Percentiles rank a stretch among this genome's conserved stretches.
Conservation (phyloP, 2,113 vertebrate genomes). For the Cryptomyrus ogoouensis region DNA sequence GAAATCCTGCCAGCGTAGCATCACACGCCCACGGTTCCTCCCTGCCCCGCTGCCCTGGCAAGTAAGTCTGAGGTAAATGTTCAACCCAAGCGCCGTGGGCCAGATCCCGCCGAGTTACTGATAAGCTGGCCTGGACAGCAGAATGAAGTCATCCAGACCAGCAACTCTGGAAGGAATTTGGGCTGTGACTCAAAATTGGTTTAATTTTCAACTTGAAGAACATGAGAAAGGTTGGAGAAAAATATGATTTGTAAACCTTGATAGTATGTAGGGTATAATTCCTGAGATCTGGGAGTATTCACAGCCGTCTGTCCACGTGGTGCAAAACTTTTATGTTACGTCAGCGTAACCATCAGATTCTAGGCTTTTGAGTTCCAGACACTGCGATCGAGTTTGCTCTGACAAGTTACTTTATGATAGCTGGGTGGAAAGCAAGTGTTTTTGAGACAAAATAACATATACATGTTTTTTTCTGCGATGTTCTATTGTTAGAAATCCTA, state of each 20-base stretch:
- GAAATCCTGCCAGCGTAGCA: not conserved
- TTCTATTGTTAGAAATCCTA: not conserved
- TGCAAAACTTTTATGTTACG: not conserved
- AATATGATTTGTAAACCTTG: not conserved
- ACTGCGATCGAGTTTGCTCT: not conserved
- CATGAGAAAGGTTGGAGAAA: not conserved
- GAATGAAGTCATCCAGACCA: constrained; percentile 7
- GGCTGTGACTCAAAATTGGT: not conserved
- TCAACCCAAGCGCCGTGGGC: not conserved
- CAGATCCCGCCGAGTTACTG: not conserved
- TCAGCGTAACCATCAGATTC: not conserved
- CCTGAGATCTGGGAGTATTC: not conserved
- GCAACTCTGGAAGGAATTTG: constrained; percentile 8
- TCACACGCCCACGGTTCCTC: not conserved
- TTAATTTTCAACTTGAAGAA: constrained; percentile 8
- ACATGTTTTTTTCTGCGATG: not conserved
- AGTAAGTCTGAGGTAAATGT: not conserved
- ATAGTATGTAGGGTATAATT: not conserved
- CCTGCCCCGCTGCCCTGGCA: not conserved
- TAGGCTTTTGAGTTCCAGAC: not conserved
- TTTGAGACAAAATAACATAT: not conserved
- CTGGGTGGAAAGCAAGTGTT: not conserved
- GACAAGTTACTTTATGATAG: not conserved
- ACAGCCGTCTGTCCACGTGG: not conserved
- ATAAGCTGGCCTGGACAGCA: not conserved